Conservation (phyloP, 2,113 vertebrate genomes). For the Sebastes fasciatus region DNA sequence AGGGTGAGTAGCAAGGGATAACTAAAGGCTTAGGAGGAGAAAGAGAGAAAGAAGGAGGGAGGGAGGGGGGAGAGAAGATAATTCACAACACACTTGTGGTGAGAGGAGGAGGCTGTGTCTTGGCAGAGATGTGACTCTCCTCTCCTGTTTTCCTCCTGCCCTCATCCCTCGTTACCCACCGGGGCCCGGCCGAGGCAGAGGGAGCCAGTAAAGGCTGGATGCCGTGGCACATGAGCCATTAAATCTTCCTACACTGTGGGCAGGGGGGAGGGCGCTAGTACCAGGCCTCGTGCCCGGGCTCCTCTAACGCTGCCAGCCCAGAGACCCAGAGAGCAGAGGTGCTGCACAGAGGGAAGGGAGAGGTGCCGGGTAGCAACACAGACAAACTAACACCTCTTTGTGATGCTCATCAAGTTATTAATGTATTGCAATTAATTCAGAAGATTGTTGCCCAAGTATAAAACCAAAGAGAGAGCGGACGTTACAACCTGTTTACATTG, state of each 20-base stretch:
- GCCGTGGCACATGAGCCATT: slow-evolving; percentile 81
- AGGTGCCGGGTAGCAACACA: background rate
- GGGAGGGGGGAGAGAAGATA: slow-evolving; percentile 52
- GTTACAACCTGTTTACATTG: background rate
- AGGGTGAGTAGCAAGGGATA: slow-evolving; percentile 70
- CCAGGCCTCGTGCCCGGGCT: slow-evolving; percentile 53
- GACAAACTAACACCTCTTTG: background rate
- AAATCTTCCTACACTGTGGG: slow-evolving; percentile 77
- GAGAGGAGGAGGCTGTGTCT: slow-evolving; percentile 67
- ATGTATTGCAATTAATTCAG: background rate
- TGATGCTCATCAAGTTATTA: background rate
- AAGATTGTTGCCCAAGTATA: background rate
- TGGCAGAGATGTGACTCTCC: slow-evolving; percentile 63
- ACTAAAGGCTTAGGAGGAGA: slow-evolving; percentile 56
- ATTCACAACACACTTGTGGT: slow-evolving; percentile 83
- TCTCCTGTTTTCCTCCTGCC: slow-evolving; percentile 46
- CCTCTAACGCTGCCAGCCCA: slow-evolving; percentile 32
- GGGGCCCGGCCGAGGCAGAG: slow-evolving; percentile 42
- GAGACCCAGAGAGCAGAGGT: slow-evolving; percentile 24
- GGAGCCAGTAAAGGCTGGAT: slow-evolving; percentile 72
- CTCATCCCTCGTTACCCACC: slow-evolving; percentile 55
- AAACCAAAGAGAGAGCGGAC: background rate
- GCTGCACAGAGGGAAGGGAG: background rate
- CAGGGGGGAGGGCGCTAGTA: slow-evolving; percentile 30
- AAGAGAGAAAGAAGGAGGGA: slow-evolving; percentile 38